Percentiles rank a stretch among this genome's conserved stretches.
phyloP scores from a whole-genome alignment of 2,797 vertebrate species.

The Nyctibius grandis region DNA sequence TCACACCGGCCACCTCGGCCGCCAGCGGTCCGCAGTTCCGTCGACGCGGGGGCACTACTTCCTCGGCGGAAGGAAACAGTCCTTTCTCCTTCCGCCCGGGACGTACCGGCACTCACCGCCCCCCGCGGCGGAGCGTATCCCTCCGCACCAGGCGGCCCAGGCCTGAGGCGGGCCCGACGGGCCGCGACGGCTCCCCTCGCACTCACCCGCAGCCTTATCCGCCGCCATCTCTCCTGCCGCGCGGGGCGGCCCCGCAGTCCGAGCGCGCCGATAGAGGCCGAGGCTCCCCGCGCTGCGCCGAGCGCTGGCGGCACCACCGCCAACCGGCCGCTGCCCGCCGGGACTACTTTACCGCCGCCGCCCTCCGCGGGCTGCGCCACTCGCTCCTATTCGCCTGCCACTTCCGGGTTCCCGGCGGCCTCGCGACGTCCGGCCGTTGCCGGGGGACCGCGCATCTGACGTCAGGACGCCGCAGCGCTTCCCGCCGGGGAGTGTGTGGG shows the following conservation, averaged over 20 bases:
- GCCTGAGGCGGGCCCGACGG: neutral
- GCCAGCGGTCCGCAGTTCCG: neutral
- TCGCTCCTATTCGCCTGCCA: neutral
- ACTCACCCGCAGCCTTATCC: slow-evolving; percentile 75
- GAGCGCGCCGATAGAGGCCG: too few relatives aligned
- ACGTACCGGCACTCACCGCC: neutral
- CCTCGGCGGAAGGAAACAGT: neutral
- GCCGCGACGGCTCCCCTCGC: neutral
- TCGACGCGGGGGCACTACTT: neutral
- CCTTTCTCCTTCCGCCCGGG: neutral
- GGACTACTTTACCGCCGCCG: neutral
- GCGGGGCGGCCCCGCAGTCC: neutral
- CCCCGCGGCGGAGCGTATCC: neutral
- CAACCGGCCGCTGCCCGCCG: neutral
- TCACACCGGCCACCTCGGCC: neutral
- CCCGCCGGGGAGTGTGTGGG: too few relatives aligned
- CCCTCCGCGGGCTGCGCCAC: neutral
- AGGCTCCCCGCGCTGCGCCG: neutral
- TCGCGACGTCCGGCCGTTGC: neutral
- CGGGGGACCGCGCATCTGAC: neutral
- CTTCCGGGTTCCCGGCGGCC: slow-evolving; percentile 41
- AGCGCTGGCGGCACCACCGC: neutral
- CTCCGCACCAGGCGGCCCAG: neutral
- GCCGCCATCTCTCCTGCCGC: slow-evolving; percentile 68
- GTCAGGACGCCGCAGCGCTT: neutral